Conservation (phyloP, 2,888 invertebrate genomes). For the Callinectes sapidus region DNA sequence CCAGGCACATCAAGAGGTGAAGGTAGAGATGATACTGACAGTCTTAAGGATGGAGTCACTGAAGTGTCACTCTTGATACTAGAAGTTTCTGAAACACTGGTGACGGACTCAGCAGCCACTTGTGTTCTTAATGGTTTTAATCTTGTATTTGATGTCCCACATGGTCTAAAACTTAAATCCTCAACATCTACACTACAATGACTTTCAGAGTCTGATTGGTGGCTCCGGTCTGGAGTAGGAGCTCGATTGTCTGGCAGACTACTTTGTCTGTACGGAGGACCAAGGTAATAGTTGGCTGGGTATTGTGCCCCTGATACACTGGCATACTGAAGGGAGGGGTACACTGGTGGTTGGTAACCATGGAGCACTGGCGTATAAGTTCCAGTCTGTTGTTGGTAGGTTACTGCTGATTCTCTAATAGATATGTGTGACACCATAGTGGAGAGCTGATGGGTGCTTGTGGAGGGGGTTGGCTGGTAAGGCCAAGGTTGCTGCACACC, state of each 20-base stretch:
- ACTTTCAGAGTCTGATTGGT: constrained; percentile 11
- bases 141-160: constrained; percentile 27
- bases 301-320: constrained; percentile 39
- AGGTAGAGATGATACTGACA: constrained; percentile 65
- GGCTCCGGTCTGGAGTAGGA: constrained; percentile 49
- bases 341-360: constrained; percentile 50
- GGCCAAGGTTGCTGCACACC: constrained; percentile 55
- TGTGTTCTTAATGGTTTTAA: constrained; percentile 41
- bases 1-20: constrained; percentile 72
- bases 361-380: constrained; percentile 30
- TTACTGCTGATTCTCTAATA: constrained; percentile 33
- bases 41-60: constrained; percentile 61
- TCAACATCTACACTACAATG: constrained; percentile 56
- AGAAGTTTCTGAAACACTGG: constrained; percentile 44
- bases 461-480: constrained; percentile 35
- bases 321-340: constrained; percentile 40
- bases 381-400: constrained; percentile 46
- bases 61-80: constrained; percentile 52
- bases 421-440: constrained; percentile 42
- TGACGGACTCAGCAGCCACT: constrained; percentile 34
- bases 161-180: constrained; percentile 57
- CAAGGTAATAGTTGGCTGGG: constrained; percentile 62
- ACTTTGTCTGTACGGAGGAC: constrained; percentile 58
- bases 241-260: constrained; percentile 34
- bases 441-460: constrained; percentile 41